Evolutionary conservation across 2,888 invertebrate species (phyloP), one percentile per base, ranked within the genome.

Genomic region (Hypena proboscidalis): DNA sequence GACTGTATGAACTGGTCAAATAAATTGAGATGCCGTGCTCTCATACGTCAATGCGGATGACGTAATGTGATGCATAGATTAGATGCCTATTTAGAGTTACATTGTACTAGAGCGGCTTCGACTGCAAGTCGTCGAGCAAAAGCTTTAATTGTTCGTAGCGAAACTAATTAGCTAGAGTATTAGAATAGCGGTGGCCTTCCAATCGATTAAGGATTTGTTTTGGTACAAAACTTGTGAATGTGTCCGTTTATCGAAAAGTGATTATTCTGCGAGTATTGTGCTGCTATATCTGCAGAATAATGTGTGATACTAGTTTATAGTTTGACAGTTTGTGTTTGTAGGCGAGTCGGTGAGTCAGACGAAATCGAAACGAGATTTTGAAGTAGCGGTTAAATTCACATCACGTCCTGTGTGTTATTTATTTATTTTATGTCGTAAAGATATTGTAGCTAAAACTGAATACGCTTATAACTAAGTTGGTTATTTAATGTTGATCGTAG

Each of bases 11-110:
- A 69, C 56, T 59, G 68, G 74, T 73, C 74, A 71, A 80, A 79
- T 74, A 79, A 72, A 83, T 84, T 84, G 79, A 67, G 75, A 80
- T 74, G 77, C 78, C 73, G 74, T 79, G 89, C 89, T 90, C 90
- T 77, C 81, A 79, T 83, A 88, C 89, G 90, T 90, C 90, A 89
- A 85, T 83, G 70, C 65, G 68, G 59, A 79, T 90, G 89, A 90
- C 89, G 90, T 85, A 81, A 90, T 82, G 80, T 75, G 88, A 89
- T 87, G 89, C 88, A 85, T 77, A 77, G 72, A 76, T 76, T 78
- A 77, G 73, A 69, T 77, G 74, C 68, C 69, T 78, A 69, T 77
- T 73, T 80, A 80, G 67, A 67, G 59, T 68, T 67, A 75, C 69
- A 70, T 70, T 77, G 67, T 71, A 77, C 75, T 65, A 64, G 67